A percentile compares a stretch with the other conserved stretches of the same genome.
phyloP scores from a whole-genome alignment of 2,113 vertebrate species.

The Tragelaphus imberbis region DNA sequence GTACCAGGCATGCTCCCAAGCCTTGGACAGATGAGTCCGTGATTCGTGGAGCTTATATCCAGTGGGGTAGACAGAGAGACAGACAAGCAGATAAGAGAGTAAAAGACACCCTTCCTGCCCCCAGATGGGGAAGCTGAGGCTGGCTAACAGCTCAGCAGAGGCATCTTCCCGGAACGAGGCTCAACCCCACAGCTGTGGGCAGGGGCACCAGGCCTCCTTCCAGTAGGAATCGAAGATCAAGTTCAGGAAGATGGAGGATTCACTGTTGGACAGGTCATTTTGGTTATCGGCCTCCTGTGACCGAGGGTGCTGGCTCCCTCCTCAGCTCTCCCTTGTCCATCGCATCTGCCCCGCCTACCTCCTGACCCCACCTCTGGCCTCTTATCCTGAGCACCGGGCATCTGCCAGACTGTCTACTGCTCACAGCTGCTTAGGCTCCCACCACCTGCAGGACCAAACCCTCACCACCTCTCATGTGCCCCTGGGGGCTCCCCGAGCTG shows the following conservation, averaged over 20 bases:
- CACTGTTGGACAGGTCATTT: background rate
- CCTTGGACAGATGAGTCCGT: background rate
- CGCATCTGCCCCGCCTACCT: background rate
- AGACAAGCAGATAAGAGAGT: background rate
- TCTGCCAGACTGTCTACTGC: fast-evolving
- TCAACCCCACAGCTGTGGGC: background rate
- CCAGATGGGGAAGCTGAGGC: background rate
- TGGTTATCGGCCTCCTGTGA: background rate
- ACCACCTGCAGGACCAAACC: background rate
- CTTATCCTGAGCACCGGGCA: background rate
- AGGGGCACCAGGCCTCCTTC: background rate
- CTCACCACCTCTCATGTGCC: background rate
- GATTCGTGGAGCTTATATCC: background rate
- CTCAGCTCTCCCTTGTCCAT: background rate
- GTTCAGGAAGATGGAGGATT: background rate
- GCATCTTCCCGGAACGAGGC: background rate
- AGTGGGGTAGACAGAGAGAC: background rate
- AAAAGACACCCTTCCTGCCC: background rate
- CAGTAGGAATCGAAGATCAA: background rate
- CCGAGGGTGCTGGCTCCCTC: background rate
- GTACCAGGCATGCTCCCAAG: background rate
- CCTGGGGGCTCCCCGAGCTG: background rate
- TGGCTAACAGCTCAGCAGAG: background rate
- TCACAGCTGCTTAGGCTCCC: background rate
- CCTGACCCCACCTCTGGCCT: background rate